Evolutionary conservation across 2,797 vertebrate species (phyloP).

Genomic region (Mastacembelus armatus): DNA sequence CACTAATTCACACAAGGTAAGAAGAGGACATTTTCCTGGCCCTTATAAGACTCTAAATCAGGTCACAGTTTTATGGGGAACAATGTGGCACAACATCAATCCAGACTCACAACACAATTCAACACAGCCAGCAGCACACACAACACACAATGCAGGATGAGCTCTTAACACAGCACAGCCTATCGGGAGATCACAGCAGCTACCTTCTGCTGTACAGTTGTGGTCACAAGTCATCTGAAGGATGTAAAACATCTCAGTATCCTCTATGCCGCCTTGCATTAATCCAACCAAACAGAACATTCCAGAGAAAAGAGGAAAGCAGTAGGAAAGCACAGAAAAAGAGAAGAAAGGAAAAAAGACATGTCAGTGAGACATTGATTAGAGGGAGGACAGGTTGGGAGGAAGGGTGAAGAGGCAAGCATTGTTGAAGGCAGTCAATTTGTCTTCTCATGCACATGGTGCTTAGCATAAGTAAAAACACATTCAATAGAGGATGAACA

Average conservation of each 20-base stretch:
- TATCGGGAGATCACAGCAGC: slow-evolving; percentile 93
- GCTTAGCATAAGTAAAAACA: slow-evolving; percentile 14
- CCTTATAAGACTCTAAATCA: slow-evolving; percentile 30
- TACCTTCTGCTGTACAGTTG: slow-evolving; percentile 99
- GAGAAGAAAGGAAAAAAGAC: slow-evolving; percentile 70
- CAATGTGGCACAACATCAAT: slow-evolving; percentile 55
- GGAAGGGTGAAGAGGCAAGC: slow-evolving; percentile 48
- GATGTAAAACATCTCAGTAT: slow-evolving; percentile 98
- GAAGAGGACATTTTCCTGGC: slow-evolving; percentile 12
- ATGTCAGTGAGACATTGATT: slow-evolving; percentile 78
- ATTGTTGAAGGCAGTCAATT: slow-evolving; percentile 41
- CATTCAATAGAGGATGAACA: slow-evolving; percentile 17
- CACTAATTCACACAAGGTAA: slow-evolving; percentile 21
- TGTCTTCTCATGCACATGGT: slow-evolving; percentile 53
- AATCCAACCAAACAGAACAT: slow-evolving; percentile 87
- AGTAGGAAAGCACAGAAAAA: slow-evolving; percentile 66
- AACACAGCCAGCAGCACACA: slow-evolving; percentile 65
- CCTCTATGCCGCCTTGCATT: slow-evolving; percentile 93
- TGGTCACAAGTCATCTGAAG: slow-evolving; percentile 98
- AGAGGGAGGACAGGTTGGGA: slow-evolving; percentile 57
- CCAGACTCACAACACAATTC: slow-evolving; percentile 55
- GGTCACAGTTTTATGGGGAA: slow-evolving; percentile 41
- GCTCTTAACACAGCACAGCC: slow-evolving; percentile 74
- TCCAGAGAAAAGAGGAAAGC: slow-evolving; percentile 79
- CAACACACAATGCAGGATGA: slow-evolving; percentile 82